Conservation (phyloP, 2,113 vertebrate species). For the Oenanthe melanoleuca region DNA sequence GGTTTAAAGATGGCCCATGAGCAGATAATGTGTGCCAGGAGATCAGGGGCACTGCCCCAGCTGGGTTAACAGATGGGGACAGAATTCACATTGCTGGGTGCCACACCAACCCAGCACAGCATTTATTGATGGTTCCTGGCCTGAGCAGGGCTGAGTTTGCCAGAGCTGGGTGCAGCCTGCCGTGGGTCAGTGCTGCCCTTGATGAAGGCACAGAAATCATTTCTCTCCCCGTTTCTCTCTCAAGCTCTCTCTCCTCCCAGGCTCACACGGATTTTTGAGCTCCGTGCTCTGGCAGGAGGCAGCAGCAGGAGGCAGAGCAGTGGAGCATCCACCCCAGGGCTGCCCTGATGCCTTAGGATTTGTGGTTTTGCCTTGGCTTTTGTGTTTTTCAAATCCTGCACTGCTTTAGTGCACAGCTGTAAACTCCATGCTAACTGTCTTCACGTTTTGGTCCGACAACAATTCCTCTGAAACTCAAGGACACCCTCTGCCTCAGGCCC, state of each 20-base stretch:
- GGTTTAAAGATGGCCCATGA: too few species aligned
- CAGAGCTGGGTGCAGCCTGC: not conserved
- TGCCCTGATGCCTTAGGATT: rapidly evolving
- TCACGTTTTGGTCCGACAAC: not conserved
- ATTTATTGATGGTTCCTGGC: not conserved
- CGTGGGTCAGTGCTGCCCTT: not conserved
- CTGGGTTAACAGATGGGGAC: too few species aligned
- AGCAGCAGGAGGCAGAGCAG: not conserved
- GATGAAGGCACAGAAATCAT: not conserved
- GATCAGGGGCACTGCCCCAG: too few species aligned
- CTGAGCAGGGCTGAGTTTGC: not conserved
- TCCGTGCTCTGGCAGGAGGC: not conserved
- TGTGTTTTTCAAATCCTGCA: too few species aligned
- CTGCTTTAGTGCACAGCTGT: not conserved
- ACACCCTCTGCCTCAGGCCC: not conserved
- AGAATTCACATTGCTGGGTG: too few species aligned
- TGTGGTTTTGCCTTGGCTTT: not conserved
- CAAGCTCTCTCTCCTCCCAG: not conserved
- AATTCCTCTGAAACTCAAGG: not conserved
- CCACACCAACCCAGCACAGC: too few species aligned
- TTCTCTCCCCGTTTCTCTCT: not conserved
- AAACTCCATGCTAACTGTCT: not conserved
- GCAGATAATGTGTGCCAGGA: too few species aligned
- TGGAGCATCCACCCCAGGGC: rapidly evolving
- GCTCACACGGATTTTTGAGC: not conserved